A percentile compares a stretch with the other conserved stretches of the same genome.
Conservation (phyloP, 2,888 invertebrate genomes). For the Helicoverpa assulta region DNA sequence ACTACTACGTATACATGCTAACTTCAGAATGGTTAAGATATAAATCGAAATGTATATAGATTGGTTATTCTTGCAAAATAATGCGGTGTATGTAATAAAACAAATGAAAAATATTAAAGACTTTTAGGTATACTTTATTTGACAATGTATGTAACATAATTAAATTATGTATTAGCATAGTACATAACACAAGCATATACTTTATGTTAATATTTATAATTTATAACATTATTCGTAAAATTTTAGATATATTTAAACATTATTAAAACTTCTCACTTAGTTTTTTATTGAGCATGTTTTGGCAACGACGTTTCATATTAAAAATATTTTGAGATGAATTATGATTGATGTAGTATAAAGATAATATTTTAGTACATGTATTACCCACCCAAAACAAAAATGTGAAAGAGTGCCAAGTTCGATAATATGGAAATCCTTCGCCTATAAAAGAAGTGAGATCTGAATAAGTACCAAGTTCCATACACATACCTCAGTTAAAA, state of each 20-base stretch:
- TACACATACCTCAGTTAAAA: no score
- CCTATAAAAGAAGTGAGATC: no score
- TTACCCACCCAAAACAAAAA: no score
- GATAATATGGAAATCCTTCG: no score
- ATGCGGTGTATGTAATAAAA: not conserved
- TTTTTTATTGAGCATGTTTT: slow-evolving; percentile 50
- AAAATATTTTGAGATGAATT: slow-evolving; percentile 1
- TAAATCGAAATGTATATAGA: not conserved
- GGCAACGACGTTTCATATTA: slow-evolving; percentile 34
- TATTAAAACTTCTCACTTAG: slow-evolving; percentile 40
- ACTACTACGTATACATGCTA: no score
- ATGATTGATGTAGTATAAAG: not conserved
- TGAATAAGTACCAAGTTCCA: no score
- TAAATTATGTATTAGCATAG: slow-evolving; percentile 48
- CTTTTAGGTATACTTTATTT: slow-evolving; percentile 28
- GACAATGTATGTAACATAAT: slow-evolving; percentile 45
- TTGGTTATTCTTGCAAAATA: not conserved
- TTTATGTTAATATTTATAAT: slow-evolving; percentile 12
- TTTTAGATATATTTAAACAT: slow-evolving; percentile 44
- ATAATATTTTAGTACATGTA: not conserved
- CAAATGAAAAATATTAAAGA: slow-evolving; percentile 13
- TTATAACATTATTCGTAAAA: slow-evolving; percentile 52
- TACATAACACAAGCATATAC: slow-evolving; percentile 50
- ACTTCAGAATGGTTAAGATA: no score
- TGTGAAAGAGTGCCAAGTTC: no score